phyloP scores from a whole-genome alignment of 2,888 invertebrate genomes.

The Tenthredo livida region DNA sequence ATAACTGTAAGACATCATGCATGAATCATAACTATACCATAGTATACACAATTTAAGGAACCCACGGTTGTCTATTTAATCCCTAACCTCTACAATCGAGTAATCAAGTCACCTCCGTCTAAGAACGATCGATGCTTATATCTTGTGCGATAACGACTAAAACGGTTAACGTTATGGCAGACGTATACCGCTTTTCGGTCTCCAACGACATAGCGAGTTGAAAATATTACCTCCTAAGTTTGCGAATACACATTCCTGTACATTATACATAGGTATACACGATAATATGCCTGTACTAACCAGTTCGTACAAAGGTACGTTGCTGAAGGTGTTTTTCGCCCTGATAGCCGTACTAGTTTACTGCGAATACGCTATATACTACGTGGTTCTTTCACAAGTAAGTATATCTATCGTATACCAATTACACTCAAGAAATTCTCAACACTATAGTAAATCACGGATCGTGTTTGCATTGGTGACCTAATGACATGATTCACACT shows the following conservation, averaged over 20 bases:
- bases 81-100: neutral
- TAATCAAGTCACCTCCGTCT: neutral
- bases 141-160: neutral
- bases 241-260: no score
- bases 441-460: neutral
- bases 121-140: neutral
- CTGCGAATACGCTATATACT: conserved; percentile 91
- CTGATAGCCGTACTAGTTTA: conserved; percentile 78
- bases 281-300: neutral
- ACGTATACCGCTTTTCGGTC: neutral
- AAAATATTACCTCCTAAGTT: neutral
- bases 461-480: neutral
- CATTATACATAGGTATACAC: neutral
- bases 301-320: conserved; percentile 61
- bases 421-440: neutral
- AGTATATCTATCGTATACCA: conserved; percentile 63
- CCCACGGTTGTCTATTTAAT: neutral
- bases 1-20: neutral
- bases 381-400: conserved; percentile 86
- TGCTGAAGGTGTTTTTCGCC: conserved; percentile 63
- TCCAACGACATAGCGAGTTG: neutral
- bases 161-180: neutral
- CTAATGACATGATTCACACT: neutral
- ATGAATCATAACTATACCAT: neutral
- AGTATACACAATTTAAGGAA: neutral